A percentile compares a stretch with the other conserved stretches of the same genome.
Evolutionary conservation across 1,140 invertebrate genomes (phyloP).

Genomic region (Macrobrachium rosenbergii): DNA sequence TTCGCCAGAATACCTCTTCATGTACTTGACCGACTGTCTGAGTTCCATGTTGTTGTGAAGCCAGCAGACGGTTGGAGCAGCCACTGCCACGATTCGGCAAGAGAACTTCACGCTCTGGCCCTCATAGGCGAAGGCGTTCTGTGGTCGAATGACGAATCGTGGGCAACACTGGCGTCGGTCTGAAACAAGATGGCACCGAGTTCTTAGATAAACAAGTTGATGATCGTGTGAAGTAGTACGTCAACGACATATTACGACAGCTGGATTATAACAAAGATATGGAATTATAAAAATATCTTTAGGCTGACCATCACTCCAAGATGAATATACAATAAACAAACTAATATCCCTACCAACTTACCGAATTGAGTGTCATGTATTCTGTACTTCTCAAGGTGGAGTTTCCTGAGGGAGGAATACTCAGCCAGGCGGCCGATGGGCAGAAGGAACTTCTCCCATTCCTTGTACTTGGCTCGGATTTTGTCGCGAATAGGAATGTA

Average conservation of each 20-base stretch:
- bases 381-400: slow-evolving; percentile 95
- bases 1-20: slow-evolving; percentile 96
- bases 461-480: slow-evolving; percentile 86
- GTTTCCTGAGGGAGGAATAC: slow-evolving; percentile 96
- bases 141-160: slow-evolving; percentile 96
- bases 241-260: no score
- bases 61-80: slow-evolving; percentile 96
- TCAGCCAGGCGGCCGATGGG: slow-evolving; percentile 97
- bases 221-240: no score
- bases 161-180: slow-evolving; percentile 97
- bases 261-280: no score
- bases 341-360: slow-evolving; percentile 8
- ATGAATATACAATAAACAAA: background rate
- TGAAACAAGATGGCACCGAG: slow-evolving; percentile 68
- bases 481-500: slow-evolving; percentile 90
- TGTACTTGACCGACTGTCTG: slow-evolving; percentile 98
- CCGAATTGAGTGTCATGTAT: slow-evolving; percentile 94
- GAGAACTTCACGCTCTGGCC: slow-evolving; percentile 98
- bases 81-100: slow-evolving; percentile 94
- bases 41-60: slow-evolving; percentile 92
- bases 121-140: slow-evolving; percentile 95
- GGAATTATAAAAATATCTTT: no score
- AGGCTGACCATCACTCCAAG: background rate
- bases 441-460: slow-evolving; percentile 92
- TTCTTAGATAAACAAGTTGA: no score